These are phyloP conservation scores for Oncorhynchus mykiss DNA, from an alignment of 2,113 vertebrate species.

Conservation along the genomic window DNA sequence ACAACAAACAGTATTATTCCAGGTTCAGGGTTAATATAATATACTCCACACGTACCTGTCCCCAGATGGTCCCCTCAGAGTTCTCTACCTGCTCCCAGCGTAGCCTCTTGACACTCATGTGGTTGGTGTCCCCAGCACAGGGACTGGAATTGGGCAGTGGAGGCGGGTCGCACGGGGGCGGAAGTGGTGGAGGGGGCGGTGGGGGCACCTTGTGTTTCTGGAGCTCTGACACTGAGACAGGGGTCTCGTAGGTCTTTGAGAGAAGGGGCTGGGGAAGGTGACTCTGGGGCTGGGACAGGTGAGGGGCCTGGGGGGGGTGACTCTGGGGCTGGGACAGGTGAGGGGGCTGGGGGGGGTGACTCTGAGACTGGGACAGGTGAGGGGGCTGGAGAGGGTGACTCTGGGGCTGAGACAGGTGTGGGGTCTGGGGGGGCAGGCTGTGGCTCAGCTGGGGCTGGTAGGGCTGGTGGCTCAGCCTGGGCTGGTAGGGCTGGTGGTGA, in stretches of 20 bases:
- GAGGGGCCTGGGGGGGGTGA: constrained; percentile 47
- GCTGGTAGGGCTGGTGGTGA: constrained; percentile 72
- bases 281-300: constrained; percentile 33
- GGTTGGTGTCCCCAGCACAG: constrained; percentile 78
- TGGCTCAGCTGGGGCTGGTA: constrained; percentile 55
- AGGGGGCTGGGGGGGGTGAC: constrained; percentile 19
- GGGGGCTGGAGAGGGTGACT: constrained; percentile 51
- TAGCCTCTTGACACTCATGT: constrained; percentile 88
- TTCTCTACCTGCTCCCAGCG: constrained; percentile 92
- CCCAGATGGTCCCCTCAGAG: constrained; percentile 89
- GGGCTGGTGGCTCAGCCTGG: constrained; percentile 69
- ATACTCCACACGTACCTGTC: constrained; percentile 72
- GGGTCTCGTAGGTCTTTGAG: constrained; percentile 53
- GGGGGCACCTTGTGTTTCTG: constrained; percentile 48
- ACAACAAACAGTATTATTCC: too few relatives aligned
- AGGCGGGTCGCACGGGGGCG: constrained; percentile 59
- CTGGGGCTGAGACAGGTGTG: constrained; percentile 33
- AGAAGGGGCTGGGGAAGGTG: constrained; percentile 53
- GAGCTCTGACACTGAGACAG: constrained; percentile 40
- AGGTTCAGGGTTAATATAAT: neutral
- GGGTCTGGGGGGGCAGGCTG: constrained; percentile 26
- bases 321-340: constrained; percentile 34
- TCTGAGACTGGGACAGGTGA: constrained; percentile 32
- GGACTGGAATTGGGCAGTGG: constrained; percentile 49
- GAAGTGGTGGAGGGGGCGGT: constrained; percentile 53